Percentiles rank a stretch among this genome's conserved stretches.
Conservation (phyloP, 2,113 vertebrate species). For the Brachyhypopomus occidentalis region DNA sequence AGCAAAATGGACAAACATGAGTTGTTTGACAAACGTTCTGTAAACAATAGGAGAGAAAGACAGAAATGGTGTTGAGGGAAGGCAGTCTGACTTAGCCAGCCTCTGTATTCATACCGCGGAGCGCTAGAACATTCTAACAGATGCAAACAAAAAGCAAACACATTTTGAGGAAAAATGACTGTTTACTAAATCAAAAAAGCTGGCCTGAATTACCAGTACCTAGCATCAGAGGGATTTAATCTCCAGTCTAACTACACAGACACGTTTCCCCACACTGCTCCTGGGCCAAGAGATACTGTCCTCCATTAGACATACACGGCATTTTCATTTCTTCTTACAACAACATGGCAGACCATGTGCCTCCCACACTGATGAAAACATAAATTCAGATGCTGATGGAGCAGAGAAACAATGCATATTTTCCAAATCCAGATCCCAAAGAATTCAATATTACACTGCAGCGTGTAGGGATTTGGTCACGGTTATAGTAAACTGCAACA, state of each 20-base stretch:
- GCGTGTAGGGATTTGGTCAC: not conserved
- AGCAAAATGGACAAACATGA: not conserved
- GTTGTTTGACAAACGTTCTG: constrained; percentile 21
- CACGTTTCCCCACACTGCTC: constrained; percentile 22
- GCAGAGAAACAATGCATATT: not conserved
- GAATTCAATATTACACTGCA: not conserved
- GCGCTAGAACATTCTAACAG: constrained; percentile 36
- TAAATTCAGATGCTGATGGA: not conserved
- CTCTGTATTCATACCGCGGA: constrained; percentile 28
- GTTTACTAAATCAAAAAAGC: constrained; percentile 24
- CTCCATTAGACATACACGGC: not conserved
- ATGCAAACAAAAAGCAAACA: constrained; percentile 44
- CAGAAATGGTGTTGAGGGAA: not conserved
- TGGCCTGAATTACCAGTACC: constrained; percentile 35
- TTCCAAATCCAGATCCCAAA: not conserved
- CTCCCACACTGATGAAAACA: not conserved
- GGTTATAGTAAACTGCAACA: not conserved
- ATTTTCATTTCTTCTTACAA: constrained; percentile 25
- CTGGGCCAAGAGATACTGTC: constrained; percentile 11
- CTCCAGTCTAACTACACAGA: constrained; percentile 28
- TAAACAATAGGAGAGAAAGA: not conserved
- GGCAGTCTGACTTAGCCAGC: not conserved
- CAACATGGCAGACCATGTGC: constrained; percentile 19
- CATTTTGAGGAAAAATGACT: constrained; percentile 42
- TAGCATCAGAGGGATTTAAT: constrained; percentile 28